phyloP scores from a whole-genome alignment of 2,888 invertebrate genomes.

The Drosophila paucipuncta region DNA sequence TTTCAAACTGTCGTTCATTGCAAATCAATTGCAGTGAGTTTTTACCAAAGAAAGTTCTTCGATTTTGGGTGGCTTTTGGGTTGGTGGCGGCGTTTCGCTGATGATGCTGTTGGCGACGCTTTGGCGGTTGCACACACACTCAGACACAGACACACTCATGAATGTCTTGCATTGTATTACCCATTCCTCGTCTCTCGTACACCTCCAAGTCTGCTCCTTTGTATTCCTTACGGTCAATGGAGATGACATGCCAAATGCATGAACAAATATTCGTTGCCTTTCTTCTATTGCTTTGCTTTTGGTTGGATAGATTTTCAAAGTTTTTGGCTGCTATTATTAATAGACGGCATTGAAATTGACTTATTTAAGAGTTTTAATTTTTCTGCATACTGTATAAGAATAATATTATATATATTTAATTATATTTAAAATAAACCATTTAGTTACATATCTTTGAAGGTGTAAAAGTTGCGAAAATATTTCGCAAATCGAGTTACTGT shows the following conservation, averaged over 20 bases:
- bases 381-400: background rate
- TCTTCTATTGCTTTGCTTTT: conserved; percentile 9
- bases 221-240: conserved; percentile 47
- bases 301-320: conserved; percentile 42
- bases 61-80: conserved; percentile 13
- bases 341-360: background rate
- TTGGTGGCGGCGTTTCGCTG: conserved; percentile 21
- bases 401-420: background rate
- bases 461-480: background rate
- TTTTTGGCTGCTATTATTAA: conserved; percentile 28
- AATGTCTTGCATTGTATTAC: conserved; percentile 62
- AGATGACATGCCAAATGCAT: conserved; percentile 66
- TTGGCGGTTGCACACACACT: conserved; percentile 37
- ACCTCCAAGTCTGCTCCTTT: conserved; percentile 43
- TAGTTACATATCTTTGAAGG: background rate
- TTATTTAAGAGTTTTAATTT: background rate
- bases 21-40: conserved; percentile 76
- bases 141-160: conserved; percentile 45
- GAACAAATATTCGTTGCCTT: conserved; percentile 56
- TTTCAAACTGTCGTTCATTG: conserved; percentile 51
- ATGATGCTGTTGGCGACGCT: conserved; percentile 55
- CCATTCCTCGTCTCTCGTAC: conserved; percentile 5
- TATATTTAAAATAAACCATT: background rate
- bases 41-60: conserved; percentile 51
- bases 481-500: background rate